Base-by-base conservation (phyloP, 2,113 vertebrate genomes). In the Stercorarius parasiticus region DNA sequence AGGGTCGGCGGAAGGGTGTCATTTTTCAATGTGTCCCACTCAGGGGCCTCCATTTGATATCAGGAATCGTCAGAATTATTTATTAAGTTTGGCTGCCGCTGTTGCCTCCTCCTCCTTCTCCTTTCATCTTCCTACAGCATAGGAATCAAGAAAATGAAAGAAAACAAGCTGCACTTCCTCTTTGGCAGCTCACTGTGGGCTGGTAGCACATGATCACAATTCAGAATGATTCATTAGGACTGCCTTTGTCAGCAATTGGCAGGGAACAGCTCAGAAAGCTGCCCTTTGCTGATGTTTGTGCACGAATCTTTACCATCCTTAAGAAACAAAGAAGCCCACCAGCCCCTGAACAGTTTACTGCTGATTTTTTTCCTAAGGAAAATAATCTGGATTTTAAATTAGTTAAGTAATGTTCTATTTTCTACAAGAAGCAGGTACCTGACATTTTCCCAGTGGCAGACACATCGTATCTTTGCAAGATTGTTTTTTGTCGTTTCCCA, bases 101-200 rank as follows among this genome's bases (percentile, higher is more conserved):
- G 90, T 86, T 88, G 88, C 97, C 93, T 82, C 90, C 93, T 84
- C 94, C 83, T 96, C 93, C 93, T 90, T 89, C 97, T 93, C 91
- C 73, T 95, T 90, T 97, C 98, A 96, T 97, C 96, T 96, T 97
- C 95, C 96, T 94, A 92, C 87, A 97, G 95, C 96, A 95, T 93
- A 81, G 96, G 95, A 97, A 97, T 97, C 96, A 87, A 67, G 97
- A 94, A 94, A 93, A 97, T 87, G 97, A 97, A 97, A 96, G 98
- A 98, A 98, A 98, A 98, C 98, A 98, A 98, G 97, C 98, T 97
- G 98, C 98, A 98, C 98, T 99, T 98, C 99, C 98, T 98, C 98
- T 98, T 92, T 95, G 96, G 98, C 98, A 97, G 97, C 97, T 97
- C 97, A 89, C 93, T 95, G 97, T 97, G 90, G 92, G 97, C 96